Conservation (phyloP, 1,140 invertebrate genomes). For the Heliconius himera region DNA sequence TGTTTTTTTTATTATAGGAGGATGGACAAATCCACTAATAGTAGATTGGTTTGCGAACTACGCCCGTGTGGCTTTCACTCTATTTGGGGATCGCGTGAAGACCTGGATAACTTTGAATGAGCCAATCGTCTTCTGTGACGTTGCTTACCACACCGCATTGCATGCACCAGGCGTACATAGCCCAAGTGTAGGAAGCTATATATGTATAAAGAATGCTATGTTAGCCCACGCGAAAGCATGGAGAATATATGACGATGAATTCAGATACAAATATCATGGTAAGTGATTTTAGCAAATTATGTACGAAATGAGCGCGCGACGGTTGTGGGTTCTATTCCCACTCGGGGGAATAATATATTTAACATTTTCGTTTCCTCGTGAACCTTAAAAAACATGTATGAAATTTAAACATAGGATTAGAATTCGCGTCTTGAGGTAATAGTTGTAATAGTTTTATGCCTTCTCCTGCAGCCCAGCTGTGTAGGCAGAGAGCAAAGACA, state of each 20-base stretch:
- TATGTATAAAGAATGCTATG: conserved; percentile 80
- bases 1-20: background rate
- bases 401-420: no score
- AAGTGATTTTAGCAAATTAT: conserved; percentile 31
- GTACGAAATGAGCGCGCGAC: no score
- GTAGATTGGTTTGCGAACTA: conserved; percentile 83
- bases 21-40: conserved; percentile 66
- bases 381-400: no score
- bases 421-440: no score
- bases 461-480: no score
- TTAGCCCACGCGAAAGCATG: conserved; percentile 83
- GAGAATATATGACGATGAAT: conserved; percentile 79
- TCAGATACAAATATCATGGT: conserved; percentile 54
- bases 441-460: no score
- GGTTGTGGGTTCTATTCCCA: no score
- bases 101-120: conserved; percentile 87
- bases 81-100: conserved; percentile 83
- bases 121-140: conserved; percentile 81
- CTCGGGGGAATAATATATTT: no score
- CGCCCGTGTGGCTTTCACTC: conserved; percentile 81
- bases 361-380: no score
- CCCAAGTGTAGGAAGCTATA: conserved; percentile 70
- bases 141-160: conserved; percentile 50
- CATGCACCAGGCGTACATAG: conserved; percentile 30
- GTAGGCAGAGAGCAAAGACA: no score